Base-by-base conservation (phyloP, 1,140 invertebrate genomes). In the Cydia amplana region DNA sequence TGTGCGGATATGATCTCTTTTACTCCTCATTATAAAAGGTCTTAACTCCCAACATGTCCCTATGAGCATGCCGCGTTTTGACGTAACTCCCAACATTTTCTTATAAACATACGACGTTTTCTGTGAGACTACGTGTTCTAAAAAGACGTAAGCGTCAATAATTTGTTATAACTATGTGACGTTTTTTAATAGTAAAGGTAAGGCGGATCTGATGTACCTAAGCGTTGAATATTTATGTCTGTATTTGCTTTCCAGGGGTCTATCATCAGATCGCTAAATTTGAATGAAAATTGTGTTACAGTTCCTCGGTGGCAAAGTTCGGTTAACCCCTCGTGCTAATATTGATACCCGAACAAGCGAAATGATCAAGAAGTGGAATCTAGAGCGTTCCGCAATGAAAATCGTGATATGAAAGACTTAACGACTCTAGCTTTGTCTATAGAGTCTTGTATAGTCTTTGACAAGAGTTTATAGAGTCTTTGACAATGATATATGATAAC, bases 1-100 rank as follows among this genome's bases (percentile, higher is more conserved):
- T 40, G 65, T 70, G 28, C 32, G 65, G 65, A 70, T 70, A 70
- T 70, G 65, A 70, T 70, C 65, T 60, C 7, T n/a, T 60, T 55
- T 7, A 7, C n/a, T 18, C 6, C n/a, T 18, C 4, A 2, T 55
- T 55, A n/a, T 55, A 18, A 55, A 55, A 18, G 14, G 51, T 55
- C n/a, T 6, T 55, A 55, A 55, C 14, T 18, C 0, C 4, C 16
- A 55, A 55, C 16, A 20, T 5, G 18, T 55, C 20, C n/a, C 9
- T 55, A 55, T 55, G n/a, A 2, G 20, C n/a, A 55, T 55, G 16
- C 6, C 3, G n/a, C 51, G 7, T 55, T 55, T 55, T 55, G 46
- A 16, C 3, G 46, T 49, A 49, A 16, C 0, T 5, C 3, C n/a
- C 46, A n/a, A 49, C 14, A 16, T 3, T 16, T 49, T 49, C 0